Base-by-base conservation (phyloP, 2,888 invertebrate genomes). In the Tetropium fuscum region DNA sequence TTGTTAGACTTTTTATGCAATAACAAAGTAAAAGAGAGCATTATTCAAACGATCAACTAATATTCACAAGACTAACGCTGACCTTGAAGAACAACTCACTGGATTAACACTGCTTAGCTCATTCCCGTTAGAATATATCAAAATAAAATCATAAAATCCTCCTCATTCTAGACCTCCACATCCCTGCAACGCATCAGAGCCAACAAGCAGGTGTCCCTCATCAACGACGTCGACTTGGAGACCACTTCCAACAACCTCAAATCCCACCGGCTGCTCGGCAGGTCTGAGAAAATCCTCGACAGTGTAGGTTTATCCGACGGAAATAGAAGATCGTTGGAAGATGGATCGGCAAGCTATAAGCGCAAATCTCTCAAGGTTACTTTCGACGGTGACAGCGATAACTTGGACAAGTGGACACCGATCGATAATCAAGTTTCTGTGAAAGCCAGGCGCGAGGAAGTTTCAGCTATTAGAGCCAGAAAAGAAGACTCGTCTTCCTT, bases 241-340 rank as follows among this genome's bases (percentile, higher is more conserved):
- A 85, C 83, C 74, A 85, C 85, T 45, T 84, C 87, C 7, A 80
- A 84, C 63, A 86, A 83, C 68, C 80, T 88, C 20, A 87, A 85
- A 69, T 85, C 84, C 60, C 85, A 87, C 61, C 83, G 87, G 72
- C 83, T 87, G 63, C 73, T 83, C 47, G 84, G 84, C 60, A 82
- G 88, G 68, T 86, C 88, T 2, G 88, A 88, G 67, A 89, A 89
- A 80, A 83, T 89, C 41, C 81, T 90, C 13, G 88, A 89, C 72
- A 83, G 84, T 54, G 87, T 88, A 2, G 90, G 89, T 22, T 82
- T 88, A 56, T 87, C 87, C 4, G 86, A 87, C 6, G 83, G 83
- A 1, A 83, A 84, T 41, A 30, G 66, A 1, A 63, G 66, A 83
- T 27, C 83, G 70, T 60, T 74, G 27, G 74, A 75, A 27, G 78